Conservation (phyloP, 2,888 invertebrate species). For the Synergus japonicus region DNA sequence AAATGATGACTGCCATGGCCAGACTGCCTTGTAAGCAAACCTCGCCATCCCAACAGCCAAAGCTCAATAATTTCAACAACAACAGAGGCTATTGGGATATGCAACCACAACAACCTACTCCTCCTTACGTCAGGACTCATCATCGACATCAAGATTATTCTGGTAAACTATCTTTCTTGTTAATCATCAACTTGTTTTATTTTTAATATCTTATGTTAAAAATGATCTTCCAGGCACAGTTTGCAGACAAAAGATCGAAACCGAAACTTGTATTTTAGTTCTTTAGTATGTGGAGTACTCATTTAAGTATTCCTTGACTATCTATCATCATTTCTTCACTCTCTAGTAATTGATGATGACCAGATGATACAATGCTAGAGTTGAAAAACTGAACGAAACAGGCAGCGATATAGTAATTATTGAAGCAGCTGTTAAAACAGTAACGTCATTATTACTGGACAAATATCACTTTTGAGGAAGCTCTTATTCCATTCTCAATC, state of each 20-base stretch:
- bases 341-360: slow-evolving; percentile 20
- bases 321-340: slow-evolving; percentile 5
- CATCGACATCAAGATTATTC: slow-evolving; percentile 71
- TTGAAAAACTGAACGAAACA: slow-evolving; percentile 15
- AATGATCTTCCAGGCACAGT: background rate
- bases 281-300: background rate
- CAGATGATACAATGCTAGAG: slow-evolving; percentile 1
- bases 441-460: background rate
- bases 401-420: slow-evolving; percentile 44
- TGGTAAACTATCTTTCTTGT: slow-evolving; percentile 59
- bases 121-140: slow-evolving; percentile 71
- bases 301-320: slow-evolving; percentile 17
- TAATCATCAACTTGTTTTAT: background rate
- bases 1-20: slow-evolving; percentile 76
- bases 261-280: background rate
- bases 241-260: background rate
- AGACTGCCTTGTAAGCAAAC: slow-evolving; percentile 75
- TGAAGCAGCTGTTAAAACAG: slow-evolving; percentile 55
- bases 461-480: slow-evolving; percentile 34
- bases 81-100: slow-evolving; percentile 73
- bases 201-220: background rate
- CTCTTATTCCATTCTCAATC: slow-evolving; percentile 14
- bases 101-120: slow-evolving; percentile 68
- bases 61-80: slow-evolving; percentile 68
- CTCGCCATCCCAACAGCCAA: slow-evolving; percentile 68